Evolutionary conservation across 2,888 invertebrate genomes (phyloP), one percentile per base, ranked within the genome.

Genomic region (Drosophila tripunctata): DNA sequence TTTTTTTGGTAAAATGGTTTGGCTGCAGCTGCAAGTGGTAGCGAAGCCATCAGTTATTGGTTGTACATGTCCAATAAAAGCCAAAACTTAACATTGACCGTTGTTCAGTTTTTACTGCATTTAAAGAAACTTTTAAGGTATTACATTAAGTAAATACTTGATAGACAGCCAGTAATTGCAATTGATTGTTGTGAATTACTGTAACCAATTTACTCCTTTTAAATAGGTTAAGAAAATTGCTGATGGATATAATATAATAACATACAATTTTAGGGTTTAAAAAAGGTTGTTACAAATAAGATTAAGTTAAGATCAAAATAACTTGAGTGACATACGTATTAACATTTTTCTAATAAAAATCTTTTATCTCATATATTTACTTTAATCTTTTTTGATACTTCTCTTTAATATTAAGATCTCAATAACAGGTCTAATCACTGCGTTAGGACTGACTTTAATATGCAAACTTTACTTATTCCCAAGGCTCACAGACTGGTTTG

Each of bases 11-110:
- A 54, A 58, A 63, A 72, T 64, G 55, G 64, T 64, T 67, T 65
- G 72, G 80, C 31, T 81, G 82, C 79, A 80, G 75, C 79, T 72
- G 81, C 57, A 69, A 68, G 67, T 68, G 66, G 57, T 64, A 67
- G 81, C 76, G 60, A 63, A 71, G 81, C 81, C 63, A 78, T 78
- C 81, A 74, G 67, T 73, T 79, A 64, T 72, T 64, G 72, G 44
- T 51, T 56, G 72, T 50, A 72, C 72, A 72, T 72, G 68, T 64
- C 56, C 65, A 72, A 72, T 72, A 72, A 72, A 72, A 65, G 72
- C 72, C 72, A 72, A 68, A 72, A 72, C 48, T 72, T 65, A 35
- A 60, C 19, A 60, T 41, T 71, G 33, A 36, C 43, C 30, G 15
- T 22, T 55, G 51, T 36, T 38, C 19, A 40, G 40, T 64, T 69